A percentile compares a stretch with the other conserved stretches of the same genome.
These are phyloP conservation scores for Isaurus tuberculatus DNA, from an alignment of 92 coral and sea anemone species.

Conservation along the genomic window DNA sequence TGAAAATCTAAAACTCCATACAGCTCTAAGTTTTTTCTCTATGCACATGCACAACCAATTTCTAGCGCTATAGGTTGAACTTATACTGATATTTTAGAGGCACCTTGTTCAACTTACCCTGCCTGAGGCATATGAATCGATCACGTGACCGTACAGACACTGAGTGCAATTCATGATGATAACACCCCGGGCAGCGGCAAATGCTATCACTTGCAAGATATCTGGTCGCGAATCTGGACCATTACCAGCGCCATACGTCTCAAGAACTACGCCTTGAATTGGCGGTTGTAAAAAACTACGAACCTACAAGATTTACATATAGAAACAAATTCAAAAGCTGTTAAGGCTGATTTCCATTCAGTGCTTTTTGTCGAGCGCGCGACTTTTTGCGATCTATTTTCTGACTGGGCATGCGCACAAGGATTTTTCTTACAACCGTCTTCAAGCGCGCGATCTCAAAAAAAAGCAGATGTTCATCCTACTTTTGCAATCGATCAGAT, in stretches of 20 bases:
- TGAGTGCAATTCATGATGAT: slow-evolving; percentile 93
- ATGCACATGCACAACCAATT: background rate
- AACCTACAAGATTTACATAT: slow-evolving; percentile 55
- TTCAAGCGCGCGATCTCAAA: no score
- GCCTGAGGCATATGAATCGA: slow-evolving; percentile 92
- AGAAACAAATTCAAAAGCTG: no score
- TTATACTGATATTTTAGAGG: background rate
- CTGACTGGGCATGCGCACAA: no score
- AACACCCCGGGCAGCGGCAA: slow-evolving; percentile 87
- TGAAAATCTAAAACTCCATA: no score
- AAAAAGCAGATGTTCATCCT: no score
- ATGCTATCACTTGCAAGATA: slow-evolving; percentile 69
- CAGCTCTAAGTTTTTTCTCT: no score
- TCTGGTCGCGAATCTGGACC: slow-evolving; percentile 87
- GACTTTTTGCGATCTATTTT: no score
- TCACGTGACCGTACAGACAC: slow-evolving; percentile 90
- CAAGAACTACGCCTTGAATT: slow-evolving; percentile 89
- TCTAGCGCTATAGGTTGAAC: no score
- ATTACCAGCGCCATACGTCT: slow-evolving; percentile 94
- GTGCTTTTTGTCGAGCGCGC: no score
- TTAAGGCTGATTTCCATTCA: no score
- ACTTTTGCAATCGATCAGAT: no score
- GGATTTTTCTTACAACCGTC: no score
- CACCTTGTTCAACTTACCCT: slow-evolving; percentile 66
- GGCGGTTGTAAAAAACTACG: slow-evolving; percentile 89